Evolutionary conservation across 1,140 invertebrate genomes (phyloP).

Genomic region (Megalonaias nervosa): DNA sequence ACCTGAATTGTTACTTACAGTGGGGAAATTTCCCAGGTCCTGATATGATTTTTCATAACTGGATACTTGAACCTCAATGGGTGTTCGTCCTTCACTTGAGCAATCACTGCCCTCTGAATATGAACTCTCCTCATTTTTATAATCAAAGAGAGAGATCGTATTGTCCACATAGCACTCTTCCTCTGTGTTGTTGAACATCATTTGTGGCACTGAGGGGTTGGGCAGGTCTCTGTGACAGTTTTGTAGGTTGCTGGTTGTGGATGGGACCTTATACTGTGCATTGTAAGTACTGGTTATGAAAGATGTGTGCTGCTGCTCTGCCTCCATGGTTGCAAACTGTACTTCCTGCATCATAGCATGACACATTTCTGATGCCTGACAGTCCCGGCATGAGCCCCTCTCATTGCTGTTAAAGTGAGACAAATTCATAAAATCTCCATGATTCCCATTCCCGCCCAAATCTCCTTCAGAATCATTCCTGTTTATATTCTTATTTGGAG

Average conservation of each 20-base stretch:
- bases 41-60: slow-evolving; percentile 55
- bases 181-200: slow-evolving; percentile 69
- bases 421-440: slow-evolving; percentile 41
- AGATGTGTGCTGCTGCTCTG: slow-evolving; percentile 50
- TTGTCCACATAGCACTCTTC: slow-evolving; percentile 77
- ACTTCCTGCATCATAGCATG: slow-evolving; percentile 68
- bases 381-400: slow-evolving; percentile 67
- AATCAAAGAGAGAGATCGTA: slow-evolving; percentile 78
- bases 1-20: slow-evolving; percentile 7
- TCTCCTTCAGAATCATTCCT: slow-evolving; percentile 26
- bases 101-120: slow-evolving; percentile 77
- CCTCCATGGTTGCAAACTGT: slow-evolving; percentile 52
- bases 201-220: slow-evolving; percentile 50
- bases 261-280: slow-evolving; percentile 20
- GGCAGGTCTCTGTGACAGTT: slow-evolving; percentile 21
- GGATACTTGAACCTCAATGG: slow-evolving; percentile 33
- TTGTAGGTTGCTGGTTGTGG: slow-evolving; percentile 18
- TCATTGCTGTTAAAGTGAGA: slow-evolving; percentile 69
- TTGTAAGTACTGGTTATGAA: slow-evolving; percentile 19
- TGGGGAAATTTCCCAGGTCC: slow-evolving; percentile 32
- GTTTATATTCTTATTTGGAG: slow-evolving; percentile 5
- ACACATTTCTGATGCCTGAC: slow-evolving; percentile 68
- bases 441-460: slow-evolving; percentile 30
- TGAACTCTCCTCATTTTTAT: slow-evolving; percentile 75
- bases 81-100: slow-evolving; percentile 51